phyloP scores from a whole-genome alignment of 1,140 invertebrate genomes.

The Caenorhabditis remanei region DNA sequence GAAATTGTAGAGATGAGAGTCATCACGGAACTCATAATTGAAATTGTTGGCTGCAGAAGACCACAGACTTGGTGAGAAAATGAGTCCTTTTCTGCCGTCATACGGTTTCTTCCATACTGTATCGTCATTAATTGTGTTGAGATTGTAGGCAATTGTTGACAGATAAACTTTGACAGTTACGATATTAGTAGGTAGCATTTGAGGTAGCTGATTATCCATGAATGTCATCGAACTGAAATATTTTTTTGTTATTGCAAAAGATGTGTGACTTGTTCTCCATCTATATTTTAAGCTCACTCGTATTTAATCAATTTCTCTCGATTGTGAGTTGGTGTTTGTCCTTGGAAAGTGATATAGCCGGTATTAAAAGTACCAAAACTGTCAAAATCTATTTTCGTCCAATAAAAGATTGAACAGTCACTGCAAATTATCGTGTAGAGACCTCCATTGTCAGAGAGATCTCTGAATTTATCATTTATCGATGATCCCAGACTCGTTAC shows the following conservation, averaged over 20 bases:
- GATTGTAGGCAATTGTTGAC: neutral
- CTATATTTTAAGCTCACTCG: too few species aligned
- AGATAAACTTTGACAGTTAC: neutral
- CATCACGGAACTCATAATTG: constrained; percentile 10
- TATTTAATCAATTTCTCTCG: too few species aligned
- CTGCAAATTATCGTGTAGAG: too few species aligned
- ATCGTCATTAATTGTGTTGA: neutral
- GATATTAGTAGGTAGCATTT: neutral
- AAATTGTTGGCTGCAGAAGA: neutral
- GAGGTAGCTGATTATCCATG: neutral
- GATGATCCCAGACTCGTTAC: too few species aligned
- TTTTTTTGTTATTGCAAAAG: too few species aligned
- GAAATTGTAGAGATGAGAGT: neutral
- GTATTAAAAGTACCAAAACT: neutral
- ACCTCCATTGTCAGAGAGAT: too few species aligned
- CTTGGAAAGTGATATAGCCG: too few species aligned
- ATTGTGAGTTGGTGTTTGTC: too few species aligned
- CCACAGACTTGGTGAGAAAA: constrained; percentile 4
- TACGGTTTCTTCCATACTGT: neutral
- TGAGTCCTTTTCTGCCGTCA: neutral
- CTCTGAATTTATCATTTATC: too few species aligned
- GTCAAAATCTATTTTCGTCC: too few species aligned
- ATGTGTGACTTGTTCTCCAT: too few species aligned
- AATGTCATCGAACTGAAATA: neutral
- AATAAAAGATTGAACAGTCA: too few species aligned